Evolutionary conservation across 2,888 invertebrate species (phyloP).

Genomic region (Drosophila barbarae): DNA sequence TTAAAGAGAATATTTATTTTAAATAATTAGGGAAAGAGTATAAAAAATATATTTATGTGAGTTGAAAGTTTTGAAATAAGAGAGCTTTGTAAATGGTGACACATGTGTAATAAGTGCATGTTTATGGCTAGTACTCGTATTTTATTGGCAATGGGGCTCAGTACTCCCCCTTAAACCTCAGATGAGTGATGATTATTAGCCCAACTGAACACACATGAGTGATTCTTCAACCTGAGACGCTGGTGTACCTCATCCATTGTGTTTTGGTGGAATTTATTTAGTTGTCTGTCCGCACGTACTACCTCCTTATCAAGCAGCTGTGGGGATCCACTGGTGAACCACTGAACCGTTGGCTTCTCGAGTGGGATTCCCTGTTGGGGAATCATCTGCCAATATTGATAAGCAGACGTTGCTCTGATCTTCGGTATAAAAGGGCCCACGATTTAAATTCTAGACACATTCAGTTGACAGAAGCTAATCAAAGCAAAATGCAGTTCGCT

Average conservation of each 20-base stretch:
- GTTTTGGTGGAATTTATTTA: slow-evolving; percentile 20
- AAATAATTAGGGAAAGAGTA: no score
- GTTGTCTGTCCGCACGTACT: background rate
- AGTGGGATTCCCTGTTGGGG: slow-evolving; percentile 42
- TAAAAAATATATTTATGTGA: no score
- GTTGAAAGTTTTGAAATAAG: no score
- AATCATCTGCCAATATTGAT: slow-evolving; percentile 27
- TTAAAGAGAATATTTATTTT: no score
- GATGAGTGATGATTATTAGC: background rate
- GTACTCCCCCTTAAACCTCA: slow-evolving; percentile 1
- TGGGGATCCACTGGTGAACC: slow-evolving; percentile 51
- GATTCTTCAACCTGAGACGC: background rate
- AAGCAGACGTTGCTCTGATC: slow-evolving; percentile 5
- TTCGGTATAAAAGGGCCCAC: slow-evolving; percentile 21
- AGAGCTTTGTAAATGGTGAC: background rate
- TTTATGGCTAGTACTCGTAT: background rate
- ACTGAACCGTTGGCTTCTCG: slow-evolving; percentile 2
- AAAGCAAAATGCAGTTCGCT: slow-evolving; percentile 25
- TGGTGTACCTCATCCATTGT: slow-evolving; percentile 21
- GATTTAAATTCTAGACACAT: slow-evolving; percentile 1
- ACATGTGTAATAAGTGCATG: background rate
- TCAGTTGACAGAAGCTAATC: slow-evolving; percentile 13
- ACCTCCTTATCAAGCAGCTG: slow-evolving; percentile 29
- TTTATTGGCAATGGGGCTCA: no score
- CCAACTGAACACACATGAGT: slow-evolving; percentile 12